Conservation (phyloP, 1,140 invertebrate species). For the Drosophila orosa region DNA sequence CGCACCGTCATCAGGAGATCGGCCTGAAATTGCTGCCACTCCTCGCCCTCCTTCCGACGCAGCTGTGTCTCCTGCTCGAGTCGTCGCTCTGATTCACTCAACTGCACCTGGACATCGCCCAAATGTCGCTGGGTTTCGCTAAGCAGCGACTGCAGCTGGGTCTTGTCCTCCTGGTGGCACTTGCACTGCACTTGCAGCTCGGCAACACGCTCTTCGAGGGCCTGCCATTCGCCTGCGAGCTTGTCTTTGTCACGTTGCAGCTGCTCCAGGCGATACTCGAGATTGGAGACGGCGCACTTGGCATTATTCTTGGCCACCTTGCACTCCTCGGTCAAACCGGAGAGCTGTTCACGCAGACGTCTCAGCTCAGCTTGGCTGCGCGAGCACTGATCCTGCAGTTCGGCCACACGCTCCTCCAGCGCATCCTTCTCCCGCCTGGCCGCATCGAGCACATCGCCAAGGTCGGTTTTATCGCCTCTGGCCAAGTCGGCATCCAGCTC, state of each 20-base stretch:
- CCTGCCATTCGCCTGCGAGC: conserved; percentile 89
- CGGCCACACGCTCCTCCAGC: conserved; percentile 88
- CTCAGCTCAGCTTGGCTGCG: conserved; percentile 91
- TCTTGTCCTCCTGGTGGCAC: conserved; percentile 91
- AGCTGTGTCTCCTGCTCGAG: conserved; percentile 87
- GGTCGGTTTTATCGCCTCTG: conserved; percentile 87
- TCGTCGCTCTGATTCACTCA: conserved; percentile 86
- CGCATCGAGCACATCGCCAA: conserved; percentile 90
- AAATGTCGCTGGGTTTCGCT: conserved; percentile 89
- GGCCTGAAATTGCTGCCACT: conserved; percentile 97
- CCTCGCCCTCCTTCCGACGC: conserved; percentile 88
- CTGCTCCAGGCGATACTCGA: conserved; percentile 91
- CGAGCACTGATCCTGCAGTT: conserved; percentile 91
- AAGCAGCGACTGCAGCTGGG: conserved; percentile 88
- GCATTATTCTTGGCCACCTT: conserved; percentile 92
- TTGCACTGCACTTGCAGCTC: conserved; percentile 90
- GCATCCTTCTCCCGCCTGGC: conserved; percentile 89
- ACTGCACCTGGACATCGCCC: conserved; percentile 86
- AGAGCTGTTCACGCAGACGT: conserved; percentile 89
- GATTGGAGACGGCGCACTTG: conserved; percentile 90
- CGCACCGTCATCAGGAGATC: conserved; percentile 96
- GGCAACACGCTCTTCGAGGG: conserved; percentile 89
- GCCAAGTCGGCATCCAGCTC: conserved; percentile 87
- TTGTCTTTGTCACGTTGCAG: conserved; percentile 89
- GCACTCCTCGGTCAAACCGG: conserved; percentile 91